Evolutionary conservation across 2,113 vertebrate genomes (phyloP), one percentile per base, ranked within the genome.

Genomic region (Haliaeetus leucogaster): DNA sequence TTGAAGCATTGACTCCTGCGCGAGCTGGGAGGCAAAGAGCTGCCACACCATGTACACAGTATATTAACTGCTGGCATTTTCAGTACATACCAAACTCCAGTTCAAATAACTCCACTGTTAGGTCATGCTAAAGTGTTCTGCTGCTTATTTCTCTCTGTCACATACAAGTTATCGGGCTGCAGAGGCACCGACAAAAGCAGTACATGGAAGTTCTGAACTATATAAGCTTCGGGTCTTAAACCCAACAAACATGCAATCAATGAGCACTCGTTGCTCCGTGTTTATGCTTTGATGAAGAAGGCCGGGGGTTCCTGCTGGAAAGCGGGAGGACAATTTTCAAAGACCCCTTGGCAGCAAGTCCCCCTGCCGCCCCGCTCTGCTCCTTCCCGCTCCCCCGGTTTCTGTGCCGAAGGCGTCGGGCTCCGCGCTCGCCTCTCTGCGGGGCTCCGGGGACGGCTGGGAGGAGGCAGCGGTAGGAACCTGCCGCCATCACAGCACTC

Each of bases 401-500:
- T 40, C 74, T 20, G 47, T 30, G 7, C 25, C 5, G 2, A 47
- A 53, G 22, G 59, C 48, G 14, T 10, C 40, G 17, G 59, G 42
- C 65, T 45, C 36, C 9, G 38, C 3, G 0, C 42, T 36, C 1
- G 0, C 36, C 32, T 36, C 55, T 36, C 71, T 29, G 43, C 20
- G 0, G 23, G 40, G 13, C 40, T 66, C 38, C 5, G 5, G 40
- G 34, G 22, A 13, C 0, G 59, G 34, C 42, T 45, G 42, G 73
- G 80, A 74, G 40, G 38, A 76, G 74, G 32, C 56, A 45, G 42
- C 2, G 4, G 22, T 13, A 13, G 36, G 25, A 48, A 74, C 1
- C 0, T 1, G 4, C 50, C 2, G 2, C 72, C 74, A 6, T 43
- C 6, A 0, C 1, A 2, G 65, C 20, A n/a, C 47, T 47, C 34